Percentiles rank a stretch among this genome's conserved stretches.
phyloP scores from a whole-genome alignment of 1,140 invertebrate genomes.

The Pissodes strobi region DNA sequence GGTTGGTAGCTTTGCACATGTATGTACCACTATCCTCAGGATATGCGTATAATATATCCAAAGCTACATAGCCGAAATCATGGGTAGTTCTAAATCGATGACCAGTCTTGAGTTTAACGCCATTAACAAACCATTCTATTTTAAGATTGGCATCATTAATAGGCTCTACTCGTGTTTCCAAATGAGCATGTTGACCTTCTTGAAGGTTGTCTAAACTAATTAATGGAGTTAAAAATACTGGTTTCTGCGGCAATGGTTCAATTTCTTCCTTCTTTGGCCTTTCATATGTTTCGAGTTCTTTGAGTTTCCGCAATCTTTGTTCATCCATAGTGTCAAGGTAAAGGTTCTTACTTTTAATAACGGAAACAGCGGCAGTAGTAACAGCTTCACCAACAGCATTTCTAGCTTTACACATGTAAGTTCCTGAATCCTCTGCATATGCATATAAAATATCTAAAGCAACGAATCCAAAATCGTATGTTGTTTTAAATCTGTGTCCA shows the following conservation, averaged over 20 bases:
- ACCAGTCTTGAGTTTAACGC: constrained; percentile 76
- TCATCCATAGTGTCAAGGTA: constrained; percentile 88
- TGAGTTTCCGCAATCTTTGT: constrained; percentile 85
- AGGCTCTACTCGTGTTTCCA: constrained; percentile 94
- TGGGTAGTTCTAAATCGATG: constrained; percentile 89
- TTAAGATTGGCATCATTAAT: constrained; percentile 93
- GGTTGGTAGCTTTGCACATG: constrained; percentile 91
- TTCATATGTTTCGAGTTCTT: constrained; percentile 82
- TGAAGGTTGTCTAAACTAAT: constrained; percentile 83
- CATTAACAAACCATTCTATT: constrained; percentile 96
- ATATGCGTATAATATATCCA: constrained; percentile 92
- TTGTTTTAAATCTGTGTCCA: constrained; percentile 89
- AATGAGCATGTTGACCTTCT: constrained; percentile 90
- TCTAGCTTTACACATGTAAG: constrained; percentile 92
- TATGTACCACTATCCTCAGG: constrained; percentile 93
- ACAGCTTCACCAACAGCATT: constrained; percentile 91
- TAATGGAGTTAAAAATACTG: constrained; percentile 84
- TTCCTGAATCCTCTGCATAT: constrained; percentile 92
- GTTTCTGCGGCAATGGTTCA: constrained; percentile 77
- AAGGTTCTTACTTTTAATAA: constrained; percentile 84
- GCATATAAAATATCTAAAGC: constrained; percentile 95
- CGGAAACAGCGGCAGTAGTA: constrained; percentile 83
- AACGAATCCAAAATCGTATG: constrained; percentile 95
- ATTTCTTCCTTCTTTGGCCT: constrained; percentile 75
- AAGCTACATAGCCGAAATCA: constrained; percentile 94